Evolutionary conservation across 1,140 invertebrate species (phyloP).

Genomic region (Anagrus nilaparvatae): DNA sequence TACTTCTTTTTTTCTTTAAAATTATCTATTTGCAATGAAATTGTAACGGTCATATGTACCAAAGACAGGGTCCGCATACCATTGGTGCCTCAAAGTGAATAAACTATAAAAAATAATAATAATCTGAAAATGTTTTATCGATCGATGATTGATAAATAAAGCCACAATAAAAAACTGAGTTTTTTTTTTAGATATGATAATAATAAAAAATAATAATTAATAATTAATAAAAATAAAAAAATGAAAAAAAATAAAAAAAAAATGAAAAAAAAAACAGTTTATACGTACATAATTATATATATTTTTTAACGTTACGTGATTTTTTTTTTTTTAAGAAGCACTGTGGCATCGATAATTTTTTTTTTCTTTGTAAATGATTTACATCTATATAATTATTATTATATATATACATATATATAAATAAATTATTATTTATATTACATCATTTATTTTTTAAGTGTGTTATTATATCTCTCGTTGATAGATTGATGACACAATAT

Average conservation of each 20-base stretch:
- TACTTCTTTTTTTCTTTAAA: conserved; percentile 5
- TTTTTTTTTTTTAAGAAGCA: no score
- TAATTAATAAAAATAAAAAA: no score
- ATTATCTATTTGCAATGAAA: conserved; percentile 26
- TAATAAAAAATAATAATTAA: no score
- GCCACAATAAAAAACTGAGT: no score
- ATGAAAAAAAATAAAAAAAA: no score
- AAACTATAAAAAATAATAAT: conserved; percentile 28
- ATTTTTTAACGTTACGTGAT: conserved; percentile 43
- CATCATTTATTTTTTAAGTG: conserved; percentile 39
- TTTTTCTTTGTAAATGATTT: no score
- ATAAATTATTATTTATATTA: conserved; percentile 45
- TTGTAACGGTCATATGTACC: conserved; percentile 43
- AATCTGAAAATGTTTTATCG: no score
- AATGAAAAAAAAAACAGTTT: conserved; percentile 34
- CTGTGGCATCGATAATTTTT: conserved; percentile 36
- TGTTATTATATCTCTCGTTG: conserved; percentile 43
- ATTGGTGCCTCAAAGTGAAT: conserved; percentile 44
- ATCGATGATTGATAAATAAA: no score
- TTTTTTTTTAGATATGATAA: no score
- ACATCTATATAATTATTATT: no score
- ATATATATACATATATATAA: conserved; percentile 35
- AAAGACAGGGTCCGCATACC: conserved; percentile 46
- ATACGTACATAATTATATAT: conserved; percentile 37
- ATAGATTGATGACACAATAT: conserved; percentile 43